These are phyloP conservation scores for Luehdorfia chinensis DNA, from an alignment of 1,140 invertebrate species.

Conservation along the genomic window DNA sequence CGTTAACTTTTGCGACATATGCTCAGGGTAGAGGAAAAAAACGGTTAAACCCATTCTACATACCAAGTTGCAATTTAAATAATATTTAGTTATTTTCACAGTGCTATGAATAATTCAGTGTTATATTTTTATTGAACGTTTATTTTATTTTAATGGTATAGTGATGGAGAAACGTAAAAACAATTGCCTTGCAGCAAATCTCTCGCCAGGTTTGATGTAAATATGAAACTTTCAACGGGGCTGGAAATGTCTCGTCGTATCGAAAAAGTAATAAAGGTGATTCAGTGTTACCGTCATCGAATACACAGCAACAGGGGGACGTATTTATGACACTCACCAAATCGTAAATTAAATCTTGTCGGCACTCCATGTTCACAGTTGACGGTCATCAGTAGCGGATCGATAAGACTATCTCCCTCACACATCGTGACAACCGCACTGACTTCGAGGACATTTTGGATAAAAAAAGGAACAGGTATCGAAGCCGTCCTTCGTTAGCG, in stretches of 20 bases:
- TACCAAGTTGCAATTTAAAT: no score
- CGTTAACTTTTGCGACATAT: conserved; percentile 65
- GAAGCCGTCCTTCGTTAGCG: conserved; percentile 57
- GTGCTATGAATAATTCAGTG: no score
- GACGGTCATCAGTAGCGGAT: conserved; percentile 57
- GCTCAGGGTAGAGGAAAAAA: conserved; percentile 17
- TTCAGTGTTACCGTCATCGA: conserved; percentile 16
- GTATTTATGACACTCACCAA: conserved; percentile 22
- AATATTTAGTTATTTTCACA: no score
- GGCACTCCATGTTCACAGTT: conserved; percentile 31
- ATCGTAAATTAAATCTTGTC: conserved; percentile 35
- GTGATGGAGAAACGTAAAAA: no score
- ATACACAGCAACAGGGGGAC: conserved; percentile 17
- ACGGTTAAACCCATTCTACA: not conserved
- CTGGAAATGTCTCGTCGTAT: conserved; percentile 16
- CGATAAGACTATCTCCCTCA: conserved; percentile 59
- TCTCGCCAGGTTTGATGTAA: not conserved
- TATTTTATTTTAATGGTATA: no score
- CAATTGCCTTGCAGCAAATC: no score
- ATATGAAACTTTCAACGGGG: conserved; percentile 10
- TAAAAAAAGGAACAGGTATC: conserved; percentile 54
- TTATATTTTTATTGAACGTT: no score
- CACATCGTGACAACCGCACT: conserved; percentile 48
- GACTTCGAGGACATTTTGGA: conserved; percentile 32
- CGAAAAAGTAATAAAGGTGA: conserved; percentile 19